These are phyloP conservation scores for Rafetus swinhoei DNA, from an alignment of 2,113 vertebrate genomes.

Conservation along the genomic window DNA sequence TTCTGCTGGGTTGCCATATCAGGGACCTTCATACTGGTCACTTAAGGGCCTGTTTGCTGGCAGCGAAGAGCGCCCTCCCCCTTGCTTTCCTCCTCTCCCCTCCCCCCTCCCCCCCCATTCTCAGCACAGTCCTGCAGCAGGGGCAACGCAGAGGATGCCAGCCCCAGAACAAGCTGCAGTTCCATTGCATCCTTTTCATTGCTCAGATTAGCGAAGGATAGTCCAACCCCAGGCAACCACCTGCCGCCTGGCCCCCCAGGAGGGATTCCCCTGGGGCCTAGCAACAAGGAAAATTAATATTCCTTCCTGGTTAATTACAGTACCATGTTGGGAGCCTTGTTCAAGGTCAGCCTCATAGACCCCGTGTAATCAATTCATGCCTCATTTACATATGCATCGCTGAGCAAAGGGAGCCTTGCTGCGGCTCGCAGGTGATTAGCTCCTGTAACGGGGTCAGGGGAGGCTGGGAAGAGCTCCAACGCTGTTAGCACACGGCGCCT, in stretches of 20 bases:
- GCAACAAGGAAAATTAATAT: slow-evolving; percentile 8
- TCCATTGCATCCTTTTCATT: neutral
- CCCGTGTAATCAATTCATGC: slow-evolving; percentile 17
- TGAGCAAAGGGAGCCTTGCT: neutral
- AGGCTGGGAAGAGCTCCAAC: neutral
- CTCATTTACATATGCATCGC: rapidly evolving
- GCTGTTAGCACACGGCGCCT: neutral
- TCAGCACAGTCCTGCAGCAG: neutral
- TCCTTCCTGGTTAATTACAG: slow-evolving; percentile 47
- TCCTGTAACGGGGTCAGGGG: neutral
- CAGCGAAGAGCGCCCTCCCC: no score
- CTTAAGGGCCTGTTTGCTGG: no score
- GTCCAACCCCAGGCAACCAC: neutral
- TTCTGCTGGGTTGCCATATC: no score
- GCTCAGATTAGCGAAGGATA: neutral
- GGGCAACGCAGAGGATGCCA: neutral
- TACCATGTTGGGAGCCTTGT: neutral
- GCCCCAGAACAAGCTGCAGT: neutral
- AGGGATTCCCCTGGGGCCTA: neutral
- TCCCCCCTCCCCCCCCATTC: neutral
- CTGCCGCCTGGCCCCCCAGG: neutral
- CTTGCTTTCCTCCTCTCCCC: neutral
- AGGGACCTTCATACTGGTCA: no score
- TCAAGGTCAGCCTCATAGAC: slow-evolving; percentile 20
- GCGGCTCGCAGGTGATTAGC: neutral